Evolutionary conservation across 1,140 invertebrate genomes (phyloP), one percentile per base, ranked within the genome.

Genomic region (Cardiocondyla obscurior): DNA sequence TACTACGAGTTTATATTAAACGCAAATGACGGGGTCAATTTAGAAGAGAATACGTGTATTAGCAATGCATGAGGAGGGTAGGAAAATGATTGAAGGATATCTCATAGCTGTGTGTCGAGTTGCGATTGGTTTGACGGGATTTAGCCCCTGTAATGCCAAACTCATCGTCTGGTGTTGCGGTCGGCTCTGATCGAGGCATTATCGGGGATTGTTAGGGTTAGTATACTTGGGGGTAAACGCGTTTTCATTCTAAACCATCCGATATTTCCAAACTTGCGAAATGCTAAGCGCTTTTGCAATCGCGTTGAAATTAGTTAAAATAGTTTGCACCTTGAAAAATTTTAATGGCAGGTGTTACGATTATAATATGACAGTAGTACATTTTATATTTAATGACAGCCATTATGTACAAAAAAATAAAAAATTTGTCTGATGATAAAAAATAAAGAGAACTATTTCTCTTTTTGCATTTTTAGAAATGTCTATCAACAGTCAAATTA

Each of bases 151-250:
- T 88, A 89, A 85, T 82, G 79, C 62, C 86, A 76, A 81, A 85
- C 84, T 85, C 72, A 81, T 85, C 84, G 86, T 84, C 86, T 89
- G 86, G 42, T 89, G 82, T 89, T 88, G 89, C 62, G 89, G 89
- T 89, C 74, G 62, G 77, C 84, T 89, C 84, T 84, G 57, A 62
- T 22, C 65, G 64, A 70, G 39, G 82, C 62, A 84, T 88, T 84
- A 85, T 60, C 73, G 49, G 64, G 51, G 79, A 25, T 60, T 72
- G 83, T 53, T 77, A 19, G 74, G 77, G 87, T 88, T 87, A 89
- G 36, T 42, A 49, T 22, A 49, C 4, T 39, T n/a, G n/a, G 51
- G 49, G 72, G 44, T 83, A 85, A 88, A 85, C 65, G 74, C 65
- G 49, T 22, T 42, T 30, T 58, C 42, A 39, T 73, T 73, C 57